Evolutionary conservation across 1,140 invertebrate genomes (phyloP).

Genomic region (Phenacoccus solenopsis): DNA sequence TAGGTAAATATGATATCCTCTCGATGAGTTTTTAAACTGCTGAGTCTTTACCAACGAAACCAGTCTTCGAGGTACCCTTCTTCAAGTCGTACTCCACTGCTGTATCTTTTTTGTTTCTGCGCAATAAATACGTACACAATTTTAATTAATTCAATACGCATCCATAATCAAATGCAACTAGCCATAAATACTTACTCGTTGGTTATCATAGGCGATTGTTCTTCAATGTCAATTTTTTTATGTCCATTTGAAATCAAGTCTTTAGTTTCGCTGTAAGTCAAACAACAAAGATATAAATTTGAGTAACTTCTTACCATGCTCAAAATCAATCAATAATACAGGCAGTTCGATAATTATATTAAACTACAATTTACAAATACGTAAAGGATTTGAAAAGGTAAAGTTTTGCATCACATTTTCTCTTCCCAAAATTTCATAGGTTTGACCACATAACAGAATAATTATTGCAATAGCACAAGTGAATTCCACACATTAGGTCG

Average conservation of each 20-base stretch:
- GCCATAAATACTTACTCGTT: neutral
- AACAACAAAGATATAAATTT: neutral
- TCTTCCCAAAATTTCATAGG: no score
- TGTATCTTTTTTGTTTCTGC: conserved; percentile 53
- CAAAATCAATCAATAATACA: neutral
- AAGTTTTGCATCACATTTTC: no score
- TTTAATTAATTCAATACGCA: no score
- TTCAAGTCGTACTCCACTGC: conserved; percentile 67
- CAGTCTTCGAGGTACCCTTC: conserved; percentile 61
- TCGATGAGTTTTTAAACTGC: conserved; percentile 47
- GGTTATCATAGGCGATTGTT: conserved; percentile 2
- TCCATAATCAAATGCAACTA: no score
- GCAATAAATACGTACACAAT: conserved; percentile 35
- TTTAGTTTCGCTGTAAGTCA: conserved; percentile 2
- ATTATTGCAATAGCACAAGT: no score
- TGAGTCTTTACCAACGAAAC: conserved; percentile 70
- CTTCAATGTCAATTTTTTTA: conserved; percentile 12
- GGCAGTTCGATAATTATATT: no score
- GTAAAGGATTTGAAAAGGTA: no score
- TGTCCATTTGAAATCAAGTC: conserved; percentile 11
- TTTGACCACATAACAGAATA: no score
- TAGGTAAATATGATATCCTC: neutral
- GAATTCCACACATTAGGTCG: no score
- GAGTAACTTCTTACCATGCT: neutral
- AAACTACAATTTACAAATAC: no score